A percentile compares a stretch with the other conserved stretches of the same genome.
Evolutionary conservation across 2,888 invertebrate species (phyloP).

Genomic region (Eupithecia subfuscata): DNA sequence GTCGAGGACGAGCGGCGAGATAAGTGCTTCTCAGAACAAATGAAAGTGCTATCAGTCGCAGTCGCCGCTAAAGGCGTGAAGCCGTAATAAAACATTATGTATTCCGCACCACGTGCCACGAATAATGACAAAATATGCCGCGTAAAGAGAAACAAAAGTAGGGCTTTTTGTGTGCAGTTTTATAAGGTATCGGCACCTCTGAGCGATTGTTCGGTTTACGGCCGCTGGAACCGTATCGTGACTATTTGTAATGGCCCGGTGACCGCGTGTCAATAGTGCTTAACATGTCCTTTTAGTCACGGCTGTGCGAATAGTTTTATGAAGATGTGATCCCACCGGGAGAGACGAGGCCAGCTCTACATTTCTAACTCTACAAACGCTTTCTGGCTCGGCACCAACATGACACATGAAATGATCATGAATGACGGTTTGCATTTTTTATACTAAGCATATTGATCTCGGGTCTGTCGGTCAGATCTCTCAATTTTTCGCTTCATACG

Average conservation of each 20-base stretch:
- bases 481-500: too few species aligned
- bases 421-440: background rate
- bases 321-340: background rate
- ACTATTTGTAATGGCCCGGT: slow-evolving; percentile 30
- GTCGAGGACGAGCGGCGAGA: slow-evolving; percentile 52
- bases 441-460: background rate
- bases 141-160: slow-evolving; percentile 74
- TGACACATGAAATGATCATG: background rate
- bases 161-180: slow-evolving; percentile 68
- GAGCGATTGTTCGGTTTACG: slow-evolving; percentile 60
- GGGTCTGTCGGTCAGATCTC: too few species aligned
- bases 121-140: slow-evolving; percentile 76
- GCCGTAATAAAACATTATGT: slow-evolving; percentile 83
- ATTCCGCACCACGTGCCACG: slow-evolving; percentile 81
- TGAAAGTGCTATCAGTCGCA: slow-evolving; percentile 79
- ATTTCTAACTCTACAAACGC: background rate
- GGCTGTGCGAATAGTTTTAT: background rate
- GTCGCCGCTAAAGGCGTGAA: slow-evolving; percentile 77
- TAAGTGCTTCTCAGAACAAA: slow-evolving; percentile 78
- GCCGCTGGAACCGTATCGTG: slow-evolving; percentile 39
- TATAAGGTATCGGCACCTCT: slow-evolving; percentile 74
- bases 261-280: slow-evolving; percentile 19
- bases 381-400: background rate
- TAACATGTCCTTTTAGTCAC: slow-evolving; percentile 9
- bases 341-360: background rate